phyloP scores from a whole-genome alignment of 2,888 invertebrate species.

The Acanthoscelides obtectus region DNA sequence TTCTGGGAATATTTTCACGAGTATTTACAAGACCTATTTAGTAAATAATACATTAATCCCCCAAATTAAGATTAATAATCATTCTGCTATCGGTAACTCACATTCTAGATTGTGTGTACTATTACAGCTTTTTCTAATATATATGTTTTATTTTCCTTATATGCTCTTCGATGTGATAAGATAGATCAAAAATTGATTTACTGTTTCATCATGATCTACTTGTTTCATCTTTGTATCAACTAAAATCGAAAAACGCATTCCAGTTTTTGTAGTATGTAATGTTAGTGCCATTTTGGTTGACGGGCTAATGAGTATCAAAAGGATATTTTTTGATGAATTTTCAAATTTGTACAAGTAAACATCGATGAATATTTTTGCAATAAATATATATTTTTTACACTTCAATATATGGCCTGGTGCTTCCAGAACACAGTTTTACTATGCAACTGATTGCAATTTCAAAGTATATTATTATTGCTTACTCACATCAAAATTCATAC shows the following conservation, averaged over 20 bases:
- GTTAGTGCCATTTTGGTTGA: slow-evolving; percentile 39
- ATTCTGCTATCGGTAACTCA: neutral
- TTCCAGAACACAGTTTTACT: slow-evolving; percentile 20
- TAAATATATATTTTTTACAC: slow-evolving; percentile 13
- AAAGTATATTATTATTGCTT: neutral
- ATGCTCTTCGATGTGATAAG: slow-evolving; percentile 3
- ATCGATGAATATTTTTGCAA: slow-evolving; percentile 10
- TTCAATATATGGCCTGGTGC: slow-evolving; percentile 23
- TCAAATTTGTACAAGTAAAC: slow-evolving; percentile 2
- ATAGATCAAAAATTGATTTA: neutral
- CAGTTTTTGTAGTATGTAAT: slow-evolving; percentile 30
- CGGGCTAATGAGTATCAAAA: slow-evolving; percentile 20
- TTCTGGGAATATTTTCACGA: too few species aligned
- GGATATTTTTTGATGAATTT: slow-evolving; percentile 8
- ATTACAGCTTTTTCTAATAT: slow-evolving; percentile 8
- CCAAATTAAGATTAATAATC: neutral
- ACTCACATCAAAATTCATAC: neutral
- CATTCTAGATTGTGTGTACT: neutral
- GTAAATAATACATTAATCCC: neutral
- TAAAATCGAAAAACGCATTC: slow-evolving; percentile 31
- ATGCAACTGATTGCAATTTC: neutral
- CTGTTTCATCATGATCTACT: slow-evolving; percentile 4
- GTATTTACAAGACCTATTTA: neutral
- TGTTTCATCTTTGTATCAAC: slow-evolving; percentile 8
- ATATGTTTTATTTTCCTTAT: slow-evolving; percentile 6